Conservation (phyloP, 2,888 invertebrate genomes). For the Zygogramma bicolorata region DNA sequence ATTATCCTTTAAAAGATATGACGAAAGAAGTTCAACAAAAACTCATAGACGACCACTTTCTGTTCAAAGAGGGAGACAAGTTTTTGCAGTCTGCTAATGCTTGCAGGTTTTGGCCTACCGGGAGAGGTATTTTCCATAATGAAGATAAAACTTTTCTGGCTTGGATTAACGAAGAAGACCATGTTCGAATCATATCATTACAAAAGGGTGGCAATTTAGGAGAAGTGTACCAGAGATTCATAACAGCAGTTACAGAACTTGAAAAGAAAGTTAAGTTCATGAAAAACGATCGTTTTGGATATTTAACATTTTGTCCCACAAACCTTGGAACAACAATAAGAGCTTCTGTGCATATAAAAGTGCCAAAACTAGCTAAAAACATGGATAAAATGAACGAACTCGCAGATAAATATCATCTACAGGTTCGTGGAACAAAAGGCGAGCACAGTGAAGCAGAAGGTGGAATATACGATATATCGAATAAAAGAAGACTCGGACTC, state of each 20-base stretch:
- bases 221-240: slow-evolving; percentile 74
- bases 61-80: slow-evolving; percentile 95
- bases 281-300: slow-evolving; percentile 74
- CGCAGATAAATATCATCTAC: slow-evolving; percentile 73
- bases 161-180: slow-evolving; percentile 98
- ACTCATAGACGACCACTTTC: slow-evolving; percentile 96
- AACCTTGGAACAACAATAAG: slow-evolving; percentile 79
- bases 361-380: slow-evolving; percentile 72
- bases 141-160: slow-evolving; percentile 95
- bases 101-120: slow-evolving; percentile 94
- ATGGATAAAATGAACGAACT: slow-evolving; percentile 70
- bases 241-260: slow-evolving; percentile 68
- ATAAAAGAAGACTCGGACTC: slow-evolving; percentile 75
- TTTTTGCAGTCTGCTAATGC: slow-evolving; percentile 91
- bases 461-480: slow-evolving; percentile 76
- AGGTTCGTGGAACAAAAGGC: slow-evolving; percentile 71
- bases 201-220: slow-evolving; percentile 93
- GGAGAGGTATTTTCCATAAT: slow-evolving; percentile 96
- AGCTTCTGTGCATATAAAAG: slow-evolving; percentile 77
- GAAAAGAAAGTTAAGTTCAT: slow-evolving; percentile 70
- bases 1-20: slow-evolving; percentile 94
- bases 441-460: slow-evolving; percentile 74
- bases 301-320: slow-evolving; percentile 80
- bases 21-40: slow-evolving; percentile 92
- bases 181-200: slow-evolving; percentile 97